Conservation (phyloP, 2,113 vertebrate genomes). For the Panurus biarmicus region DNA sequence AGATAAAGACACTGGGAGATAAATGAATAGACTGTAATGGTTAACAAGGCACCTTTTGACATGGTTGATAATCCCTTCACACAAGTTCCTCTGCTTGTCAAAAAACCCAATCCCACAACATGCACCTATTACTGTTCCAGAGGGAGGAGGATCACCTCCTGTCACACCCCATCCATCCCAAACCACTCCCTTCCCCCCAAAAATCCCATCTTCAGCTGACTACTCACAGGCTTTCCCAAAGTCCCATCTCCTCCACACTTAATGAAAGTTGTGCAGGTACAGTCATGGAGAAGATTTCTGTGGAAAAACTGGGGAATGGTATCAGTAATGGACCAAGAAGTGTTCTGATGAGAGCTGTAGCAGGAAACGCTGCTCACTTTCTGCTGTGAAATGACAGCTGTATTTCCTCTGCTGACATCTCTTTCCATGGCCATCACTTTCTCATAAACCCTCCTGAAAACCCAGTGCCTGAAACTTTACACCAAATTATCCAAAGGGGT, state of each 20-base stretch:
- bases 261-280: neutral
- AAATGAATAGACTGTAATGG: neutral
- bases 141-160: neutral
- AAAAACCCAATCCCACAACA: fast-evolving
- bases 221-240: neutral
- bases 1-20: neutral
- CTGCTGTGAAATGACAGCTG: neutral
- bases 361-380: neutral
- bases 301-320: neutral
- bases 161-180: neutral
- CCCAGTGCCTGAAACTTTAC: neutral
- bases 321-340: neutral
- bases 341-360: neutral
- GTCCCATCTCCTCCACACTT: neutral
- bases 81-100: neutral
- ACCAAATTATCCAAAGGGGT: neutral
- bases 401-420: neutral
- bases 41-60: neutral
- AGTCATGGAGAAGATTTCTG: neutral
- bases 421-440: neutral
- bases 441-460: neutral
- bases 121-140: neutral
- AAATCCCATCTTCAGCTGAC: neutral
- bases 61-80: neutral
- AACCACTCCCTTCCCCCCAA: neutral